These are phyloP conservation scores for Cataglyphis altisquamis DNA, from an alignment of 2,888 invertebrate species.

Conservation along the genomic window DNA sequence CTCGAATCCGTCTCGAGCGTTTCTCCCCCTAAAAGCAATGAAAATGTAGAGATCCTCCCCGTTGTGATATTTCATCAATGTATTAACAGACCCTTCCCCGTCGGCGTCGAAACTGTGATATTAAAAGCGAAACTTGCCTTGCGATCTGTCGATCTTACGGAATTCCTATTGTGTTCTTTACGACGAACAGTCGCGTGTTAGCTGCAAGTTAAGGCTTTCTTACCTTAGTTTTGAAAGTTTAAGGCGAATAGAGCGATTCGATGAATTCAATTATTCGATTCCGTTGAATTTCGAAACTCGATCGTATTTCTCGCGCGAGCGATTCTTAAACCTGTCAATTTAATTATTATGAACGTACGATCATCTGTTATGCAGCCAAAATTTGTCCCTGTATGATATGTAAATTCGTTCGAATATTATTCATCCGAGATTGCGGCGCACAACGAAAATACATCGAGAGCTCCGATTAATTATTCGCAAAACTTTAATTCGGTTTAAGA, in stretches of 20 bases:
- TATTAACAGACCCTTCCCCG: slow-evolving; percentile 67
- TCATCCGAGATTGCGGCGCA: background rate
- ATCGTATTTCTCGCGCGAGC: background rate
- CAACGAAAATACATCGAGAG: slow-evolving; percentile 13
- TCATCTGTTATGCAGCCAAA: background rate
- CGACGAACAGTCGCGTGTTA: background rate
- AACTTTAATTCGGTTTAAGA: slow-evolving; percentile 43
- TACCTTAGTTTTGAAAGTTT: background rate
- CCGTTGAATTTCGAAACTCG: slow-evolving; percentile 21
- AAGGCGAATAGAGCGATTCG: background rate
- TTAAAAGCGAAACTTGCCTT: slow-evolving; percentile 7
- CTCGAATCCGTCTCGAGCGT: slow-evolving; percentile 44
- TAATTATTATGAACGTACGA: slow-evolving; percentile 10
- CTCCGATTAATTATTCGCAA: slow-evolving; percentile 44
- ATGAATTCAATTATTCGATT: slow-evolving; percentile 14
- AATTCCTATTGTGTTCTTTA: slow-evolving; percentile 1
- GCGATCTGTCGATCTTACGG: slow-evolving; percentile 5
- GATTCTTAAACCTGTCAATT: background rate
- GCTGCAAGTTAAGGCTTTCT: background rate
- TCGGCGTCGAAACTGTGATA: background rate
- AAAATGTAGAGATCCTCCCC: slow-evolving; percentile 56
- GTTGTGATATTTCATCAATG: slow-evolving; percentile 63
- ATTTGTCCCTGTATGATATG: slow-evolving; percentile 14
- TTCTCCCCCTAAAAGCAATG: slow-evolving; percentile 70
- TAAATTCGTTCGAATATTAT: slow-evolving; percentile 25